These are phyloP conservation scores for Dromiciops gliroides DNA, from an alignment of 2,113 vertebrate species.

Conservation along the genomic window DNA sequence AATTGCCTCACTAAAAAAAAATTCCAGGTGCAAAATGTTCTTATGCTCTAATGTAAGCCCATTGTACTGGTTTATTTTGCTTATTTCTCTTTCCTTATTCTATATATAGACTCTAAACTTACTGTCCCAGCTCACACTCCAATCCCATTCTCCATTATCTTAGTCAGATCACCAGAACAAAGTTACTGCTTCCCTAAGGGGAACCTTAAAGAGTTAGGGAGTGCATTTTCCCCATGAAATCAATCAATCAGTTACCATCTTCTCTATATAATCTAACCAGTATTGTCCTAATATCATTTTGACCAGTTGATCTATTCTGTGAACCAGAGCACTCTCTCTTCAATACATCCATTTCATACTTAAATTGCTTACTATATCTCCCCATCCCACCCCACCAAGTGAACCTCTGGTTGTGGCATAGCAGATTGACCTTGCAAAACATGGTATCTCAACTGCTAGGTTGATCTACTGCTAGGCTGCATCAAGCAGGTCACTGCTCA, in stretches of 20 bases:
- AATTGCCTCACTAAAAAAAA: too few species aligned
- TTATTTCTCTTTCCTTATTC: neutral
- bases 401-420: neutral
- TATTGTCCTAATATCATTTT: neutral
- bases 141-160: neutral
- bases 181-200: neutral
- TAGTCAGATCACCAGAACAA: neutral
- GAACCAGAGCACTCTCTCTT: neutral
- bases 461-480: neutral
- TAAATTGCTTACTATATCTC: neutral
- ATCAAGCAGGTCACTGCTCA: neutral
- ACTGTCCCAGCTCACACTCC: neutral
- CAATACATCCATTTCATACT: neutral
- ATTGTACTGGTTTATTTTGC: neutral
- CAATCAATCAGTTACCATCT: neutral
- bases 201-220: neutral
- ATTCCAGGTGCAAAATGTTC: neutral
- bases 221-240: neutral
- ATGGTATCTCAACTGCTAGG: neutral
- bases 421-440: neutral
- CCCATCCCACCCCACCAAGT: neutral
- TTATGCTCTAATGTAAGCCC: neutral
- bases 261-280: neutral
- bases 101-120: neutral
- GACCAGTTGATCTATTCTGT: neutral